A percentile compares a stretch with the other conserved stretches of the same genome.
Conservation (phyloP, 2,797 vertebrate genomes). For the Trachurus trachurus region DNA sequence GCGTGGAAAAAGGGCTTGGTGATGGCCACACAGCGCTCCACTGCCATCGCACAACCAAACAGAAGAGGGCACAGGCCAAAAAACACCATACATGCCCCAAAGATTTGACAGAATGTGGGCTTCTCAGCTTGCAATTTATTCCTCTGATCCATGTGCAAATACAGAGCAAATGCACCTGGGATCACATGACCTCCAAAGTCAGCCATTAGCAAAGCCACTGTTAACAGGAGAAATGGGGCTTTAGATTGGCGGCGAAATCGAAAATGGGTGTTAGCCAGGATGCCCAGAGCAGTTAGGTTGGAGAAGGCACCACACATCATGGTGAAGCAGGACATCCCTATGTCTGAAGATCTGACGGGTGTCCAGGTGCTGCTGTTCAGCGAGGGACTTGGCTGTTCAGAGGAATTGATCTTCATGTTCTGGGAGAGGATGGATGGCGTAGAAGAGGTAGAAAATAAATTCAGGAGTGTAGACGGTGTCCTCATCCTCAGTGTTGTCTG, state of each 20-base stretch:
- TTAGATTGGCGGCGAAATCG: constrained; percentile 74
- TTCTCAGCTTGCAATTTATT: background rate
- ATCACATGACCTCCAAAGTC: constrained; percentile 84
- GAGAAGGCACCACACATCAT: constrained; percentile 83
- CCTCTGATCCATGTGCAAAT: constrained; percentile 67
- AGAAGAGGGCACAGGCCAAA: constrained; percentile 83
- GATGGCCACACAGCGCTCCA: constrained; percentile 84
- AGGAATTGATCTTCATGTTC: constrained; percentile 59
- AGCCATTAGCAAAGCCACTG: constrained; percentile 76
- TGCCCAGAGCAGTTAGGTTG: constrained; percentile 80
- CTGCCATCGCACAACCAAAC: constrained; percentile 83
- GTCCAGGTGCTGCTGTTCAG: constrained; percentile 44
- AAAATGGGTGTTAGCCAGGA: constrained; percentile 70
- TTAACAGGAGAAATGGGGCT: constrained; percentile 80
- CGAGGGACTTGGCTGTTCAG: constrained; percentile 28
- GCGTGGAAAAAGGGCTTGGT: constrained; percentile 80
- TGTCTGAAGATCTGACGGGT: constrained; percentile 13
- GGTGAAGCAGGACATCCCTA: constrained; percentile 81
- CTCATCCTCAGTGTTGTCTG: constrained; percentile 60
- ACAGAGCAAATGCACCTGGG: constrained; percentile 79
- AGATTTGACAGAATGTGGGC: constrained; percentile 75
- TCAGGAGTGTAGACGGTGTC: constrained; percentile 43
- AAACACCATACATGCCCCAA: constrained; percentile 85
- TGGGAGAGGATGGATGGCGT: constrained; percentile 27
- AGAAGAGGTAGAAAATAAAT: constrained; percentile 39